A percentile compares a stretch with the other conserved stretches of the same genome.
These are phyloP conservation scores for Drosophila maculinotata DNA, from an alignment of 2,888 invertebrate genomes.

Conservation along the genomic window DNA sequence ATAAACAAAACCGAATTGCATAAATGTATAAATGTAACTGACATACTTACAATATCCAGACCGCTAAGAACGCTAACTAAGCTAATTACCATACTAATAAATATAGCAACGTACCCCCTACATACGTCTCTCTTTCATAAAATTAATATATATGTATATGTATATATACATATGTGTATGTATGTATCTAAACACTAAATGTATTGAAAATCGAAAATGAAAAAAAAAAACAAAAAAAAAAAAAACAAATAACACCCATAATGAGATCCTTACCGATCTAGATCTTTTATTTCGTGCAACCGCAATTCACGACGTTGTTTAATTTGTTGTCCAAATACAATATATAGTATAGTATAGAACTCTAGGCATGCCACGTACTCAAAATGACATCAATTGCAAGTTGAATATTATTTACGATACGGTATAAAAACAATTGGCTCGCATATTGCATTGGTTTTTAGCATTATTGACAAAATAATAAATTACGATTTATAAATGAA, in stretches of 20 bases:
- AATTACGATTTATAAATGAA: constrained; percentile 4
- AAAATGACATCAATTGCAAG: constrained; percentile 68
- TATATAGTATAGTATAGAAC: constrained; percentile 17
- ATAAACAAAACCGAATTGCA: constrained; percentile 28
- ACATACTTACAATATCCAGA: constrained; percentile 43
- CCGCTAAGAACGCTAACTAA: constrained; percentile 45
- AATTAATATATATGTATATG: constrained; percentile 13
- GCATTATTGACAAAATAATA: constrained; percentile 15
- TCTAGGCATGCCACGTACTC: constrained; percentile 66
- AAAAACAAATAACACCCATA: neutral
- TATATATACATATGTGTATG: constrained; percentile 22
- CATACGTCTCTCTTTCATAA: constrained; percentile 70
- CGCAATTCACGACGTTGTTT: constrained; percentile 19
- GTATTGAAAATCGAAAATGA: constrained; percentile 24
- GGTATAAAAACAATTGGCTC: constrained; percentile 38
- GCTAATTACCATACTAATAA: constrained; percentile 50
- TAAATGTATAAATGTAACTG: constrained; percentile 70
- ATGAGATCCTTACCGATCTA: constrained; percentile 17
- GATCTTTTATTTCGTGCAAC: constrained; percentile 38
- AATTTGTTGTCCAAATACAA: constrained; percentile 50
- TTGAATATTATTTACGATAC: constrained; percentile 40
- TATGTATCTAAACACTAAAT: constrained; percentile 24
- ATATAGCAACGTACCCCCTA: constrained; percentile 73
- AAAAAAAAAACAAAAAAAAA: neutral
- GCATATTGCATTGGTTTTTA: constrained; percentile 50